Evolutionary conservation across 2,113 vertebrate genomes (phyloP).

Genomic region (Scolopax mira): DNA sequence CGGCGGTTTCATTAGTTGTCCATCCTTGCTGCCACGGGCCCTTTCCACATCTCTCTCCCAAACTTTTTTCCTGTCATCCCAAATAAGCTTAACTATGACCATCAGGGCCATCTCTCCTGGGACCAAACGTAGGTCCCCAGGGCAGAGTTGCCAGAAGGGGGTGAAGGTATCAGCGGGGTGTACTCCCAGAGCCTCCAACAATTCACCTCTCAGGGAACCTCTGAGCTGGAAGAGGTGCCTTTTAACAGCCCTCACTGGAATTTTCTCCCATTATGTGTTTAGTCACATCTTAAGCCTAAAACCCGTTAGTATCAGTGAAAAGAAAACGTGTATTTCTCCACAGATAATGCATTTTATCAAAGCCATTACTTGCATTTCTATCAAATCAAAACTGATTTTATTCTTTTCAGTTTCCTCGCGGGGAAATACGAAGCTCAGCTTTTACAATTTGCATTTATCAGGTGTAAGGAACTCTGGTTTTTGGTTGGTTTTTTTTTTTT

Average conservation of each 20-base stretch:
- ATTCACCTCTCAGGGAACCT: not conserved
- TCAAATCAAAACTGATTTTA: not conserved
- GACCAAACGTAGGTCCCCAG: not conserved
- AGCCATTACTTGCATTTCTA: not conserved
- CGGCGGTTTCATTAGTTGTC: not conserved
- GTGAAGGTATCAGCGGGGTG: fast-evolving
- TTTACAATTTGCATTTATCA: fast-evolving
- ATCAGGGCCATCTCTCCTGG: not conserved
- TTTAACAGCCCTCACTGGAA: not conserved
- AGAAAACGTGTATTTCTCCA: not conserved
- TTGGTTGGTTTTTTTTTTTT: not conserved
- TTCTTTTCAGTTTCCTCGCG: fast-evolving
- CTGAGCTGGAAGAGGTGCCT: not conserved
- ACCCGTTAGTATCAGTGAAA: not conserved
- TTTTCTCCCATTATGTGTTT: not conserved
- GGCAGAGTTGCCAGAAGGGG: too few relatives aligned
- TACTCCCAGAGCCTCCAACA: not conserved
- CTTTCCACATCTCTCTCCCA: not conserved
- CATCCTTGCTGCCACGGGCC: not conserved
- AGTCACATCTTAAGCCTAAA: not conserved
- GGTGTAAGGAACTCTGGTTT: fast-evolving
- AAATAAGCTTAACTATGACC: not conserved
- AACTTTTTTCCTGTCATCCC: not conserved
- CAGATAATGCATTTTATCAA: not conserved
- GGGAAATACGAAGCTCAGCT: fast-evolving